Percentiles rank a stretch among this genome's conserved stretches.
Conservation (phyloP, 1,140 invertebrate genomes). For the Batillaria attramentaria region DNA sequence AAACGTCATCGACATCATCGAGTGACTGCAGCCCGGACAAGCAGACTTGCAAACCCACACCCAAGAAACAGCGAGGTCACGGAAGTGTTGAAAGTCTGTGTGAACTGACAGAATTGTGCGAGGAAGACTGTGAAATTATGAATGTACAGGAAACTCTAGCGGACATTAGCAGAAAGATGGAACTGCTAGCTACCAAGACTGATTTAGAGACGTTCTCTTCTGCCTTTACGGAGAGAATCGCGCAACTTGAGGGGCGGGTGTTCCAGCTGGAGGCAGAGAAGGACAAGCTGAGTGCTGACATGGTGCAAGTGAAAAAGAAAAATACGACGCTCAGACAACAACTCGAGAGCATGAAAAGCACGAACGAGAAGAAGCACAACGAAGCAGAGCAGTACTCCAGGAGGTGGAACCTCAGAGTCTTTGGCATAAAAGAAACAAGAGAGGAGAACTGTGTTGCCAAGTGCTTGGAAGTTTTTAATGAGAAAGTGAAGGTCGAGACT, state of each 20-base stretch:
- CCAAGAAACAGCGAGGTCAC: too few species aligned
- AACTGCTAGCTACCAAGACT: background rate
- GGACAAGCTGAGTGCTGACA: too few species aligned
- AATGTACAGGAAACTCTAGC: too few species aligned
- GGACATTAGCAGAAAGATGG: background rate
- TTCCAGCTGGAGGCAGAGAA: background rate
- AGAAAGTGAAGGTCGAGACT: background rate
- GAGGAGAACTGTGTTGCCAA: background rate
- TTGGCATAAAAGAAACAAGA: background rate
- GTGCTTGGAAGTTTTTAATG: background rate
- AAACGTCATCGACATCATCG: too few species aligned
- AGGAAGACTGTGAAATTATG: too few species aligned
- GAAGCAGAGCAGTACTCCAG: slow-evolving; percentile 1
- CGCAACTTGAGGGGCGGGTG: background rate
- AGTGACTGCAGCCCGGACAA: too few species aligned
- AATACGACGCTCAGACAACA: background rate
- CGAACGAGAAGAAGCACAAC: background rate
- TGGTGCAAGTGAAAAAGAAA: background rate
- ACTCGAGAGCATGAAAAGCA: background rate
- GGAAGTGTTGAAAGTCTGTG: too few species aligned
- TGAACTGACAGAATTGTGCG: too few species aligned
- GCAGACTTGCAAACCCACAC: too few species aligned
- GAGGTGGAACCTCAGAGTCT: background rate
- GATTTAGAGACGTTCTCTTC: background rate
- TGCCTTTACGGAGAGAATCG: background rate